A percentile compares a stretch with the other conserved stretches of the same genome.
Conservation (phyloP, 2,888 invertebrate species). For the Mythimna vitellina region DNA sequence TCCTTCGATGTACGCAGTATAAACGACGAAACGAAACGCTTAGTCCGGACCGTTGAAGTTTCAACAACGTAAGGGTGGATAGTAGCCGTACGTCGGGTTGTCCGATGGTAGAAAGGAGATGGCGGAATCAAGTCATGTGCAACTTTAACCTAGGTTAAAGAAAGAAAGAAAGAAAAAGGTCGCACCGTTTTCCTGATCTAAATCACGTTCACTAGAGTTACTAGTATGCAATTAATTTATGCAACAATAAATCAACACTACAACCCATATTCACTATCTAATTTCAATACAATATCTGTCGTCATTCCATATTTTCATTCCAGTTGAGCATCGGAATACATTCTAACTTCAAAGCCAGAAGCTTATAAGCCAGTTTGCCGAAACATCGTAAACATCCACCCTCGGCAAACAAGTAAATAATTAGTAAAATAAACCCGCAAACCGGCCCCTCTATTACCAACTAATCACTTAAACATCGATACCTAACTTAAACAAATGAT, state of each 20-base stretch:
- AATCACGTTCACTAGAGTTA: conserved; percentile 8
- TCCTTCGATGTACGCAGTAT: too few relatives aligned
- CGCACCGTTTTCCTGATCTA: conserved; percentile 10
- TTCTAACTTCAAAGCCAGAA: conserved; percentile 31
- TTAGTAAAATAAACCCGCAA: conserved; percentile 65
- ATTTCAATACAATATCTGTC: conserved; percentile 19
- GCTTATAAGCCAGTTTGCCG: conserved; percentile 45
- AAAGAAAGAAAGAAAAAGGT: too few relatives aligned
- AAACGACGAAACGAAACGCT: too few relatives aligned
- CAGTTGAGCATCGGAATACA: conserved; percentile 43
- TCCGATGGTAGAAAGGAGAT: too few relatives aligned
- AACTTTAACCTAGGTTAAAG: neutral
- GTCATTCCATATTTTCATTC: conserved; percentile 13
- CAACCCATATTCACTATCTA: neutral
- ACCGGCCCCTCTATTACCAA: conserved; percentile 48
- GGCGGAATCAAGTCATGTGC: too few relatives aligned
- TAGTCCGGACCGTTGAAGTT: too few relatives aligned
- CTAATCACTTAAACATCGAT: conserved; percentile 35
- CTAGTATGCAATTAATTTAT: neutral
- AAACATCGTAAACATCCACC: conserved; percentile 64
- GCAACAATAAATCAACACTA: neutral
- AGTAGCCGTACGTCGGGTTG: too few relatives aligned
- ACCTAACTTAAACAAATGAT: conserved; percentile 17
- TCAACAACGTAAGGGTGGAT: too few relatives aligned
- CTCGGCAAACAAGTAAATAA: conserved; percentile 71